Conservation (phyloP, 2,888 invertebrate species). For the Sylvicola fuscatus region DNA sequence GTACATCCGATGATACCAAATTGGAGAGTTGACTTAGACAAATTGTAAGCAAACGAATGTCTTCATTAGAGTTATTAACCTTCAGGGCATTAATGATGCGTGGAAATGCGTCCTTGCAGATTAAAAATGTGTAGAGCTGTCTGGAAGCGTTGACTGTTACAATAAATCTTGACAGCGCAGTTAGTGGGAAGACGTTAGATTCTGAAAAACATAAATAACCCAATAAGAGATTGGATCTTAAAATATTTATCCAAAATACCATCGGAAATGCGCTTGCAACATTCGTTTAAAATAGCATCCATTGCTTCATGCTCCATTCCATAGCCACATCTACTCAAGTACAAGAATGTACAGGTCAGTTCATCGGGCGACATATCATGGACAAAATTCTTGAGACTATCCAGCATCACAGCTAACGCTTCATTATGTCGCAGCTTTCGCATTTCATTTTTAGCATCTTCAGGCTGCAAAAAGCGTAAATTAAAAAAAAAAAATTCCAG, state of each 20-base stretch:
- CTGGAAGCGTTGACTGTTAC: constrained; percentile 22
- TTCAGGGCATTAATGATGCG: constrained; percentile 18
- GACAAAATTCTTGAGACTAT: constrained; percentile 15
- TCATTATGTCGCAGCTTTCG: not conserved
- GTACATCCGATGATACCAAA: constrained; percentile 19
- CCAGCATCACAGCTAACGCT: constrained; percentile 10
- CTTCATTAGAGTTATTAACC: constrained; percentile 17
- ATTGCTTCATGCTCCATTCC: constrained; percentile 16
- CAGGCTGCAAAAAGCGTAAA: too few relatives aligned
- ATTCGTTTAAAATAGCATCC: constrained; percentile 17
- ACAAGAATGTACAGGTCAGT: constrained; percentile 25
- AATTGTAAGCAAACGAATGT: constrained; percentile 26
- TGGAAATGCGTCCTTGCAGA: constrained; percentile 22
- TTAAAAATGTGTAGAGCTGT: constrained; percentile 22
- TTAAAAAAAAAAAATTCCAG: too few relatives aligned
- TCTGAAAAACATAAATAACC: constrained; percentile 10
- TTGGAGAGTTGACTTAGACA: constrained; percentile 25
- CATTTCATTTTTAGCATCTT: too few relatives aligned
- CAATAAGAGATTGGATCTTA: too few relatives aligned
- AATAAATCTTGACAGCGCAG: constrained; percentile 24
- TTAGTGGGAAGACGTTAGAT: constrained; percentile 15
- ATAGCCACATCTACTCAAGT: constrained; percentile 28
- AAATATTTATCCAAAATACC: too few relatives aligned
- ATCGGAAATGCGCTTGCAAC: constrained; percentile 14
- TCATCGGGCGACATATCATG: constrained; percentile 19